These are phyloP conservation scores for Ameiurus melas DNA, from an alignment of 2,113 vertebrate genomes.

Conservation along the genomic window DNA sequence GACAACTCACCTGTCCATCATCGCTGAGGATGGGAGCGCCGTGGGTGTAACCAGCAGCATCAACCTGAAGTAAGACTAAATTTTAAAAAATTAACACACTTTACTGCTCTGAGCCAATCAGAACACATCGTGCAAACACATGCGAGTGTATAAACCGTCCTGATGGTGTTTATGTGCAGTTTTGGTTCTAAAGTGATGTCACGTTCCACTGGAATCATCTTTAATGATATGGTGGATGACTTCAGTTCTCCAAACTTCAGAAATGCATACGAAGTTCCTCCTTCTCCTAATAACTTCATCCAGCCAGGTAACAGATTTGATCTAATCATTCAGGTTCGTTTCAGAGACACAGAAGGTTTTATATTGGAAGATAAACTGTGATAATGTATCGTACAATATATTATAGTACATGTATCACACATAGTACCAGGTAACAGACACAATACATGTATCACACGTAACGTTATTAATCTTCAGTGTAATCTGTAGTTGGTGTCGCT, in stretches of 20 bases:
- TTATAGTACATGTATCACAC: background rate
- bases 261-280: slow-evolving; percentile 84
- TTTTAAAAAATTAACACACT: background rate
- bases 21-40: slow-evolving; percentile 91
- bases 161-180: slow-evolving; percentile 64
- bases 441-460: background rate
- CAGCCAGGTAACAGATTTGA: slow-evolving; percentile 77
- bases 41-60: slow-evolving; percentile 96
- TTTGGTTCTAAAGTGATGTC: slow-evolving; percentile 92
- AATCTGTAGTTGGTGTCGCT: background rate
- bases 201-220: slow-evolving; percentile 85
- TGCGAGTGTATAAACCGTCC: background rate
- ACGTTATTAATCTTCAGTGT: background rate
- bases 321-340: background rate
- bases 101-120: too few species aligned
- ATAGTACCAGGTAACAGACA: too few species aligned
- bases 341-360: background rate
- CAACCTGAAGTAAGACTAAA: slow-evolving; percentile 64
- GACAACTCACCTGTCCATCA: slow-evolving; percentile 88
- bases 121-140: background rate
- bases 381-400: background rate
- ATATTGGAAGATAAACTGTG: background rate
- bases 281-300: slow-evolving; percentile 92
- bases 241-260: slow-evolving; percentile 86
- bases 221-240: slow-evolving; percentile 95